Conservation (phyloP, 2,888 invertebrate genomes). For the Drosophila differens region DNA sequence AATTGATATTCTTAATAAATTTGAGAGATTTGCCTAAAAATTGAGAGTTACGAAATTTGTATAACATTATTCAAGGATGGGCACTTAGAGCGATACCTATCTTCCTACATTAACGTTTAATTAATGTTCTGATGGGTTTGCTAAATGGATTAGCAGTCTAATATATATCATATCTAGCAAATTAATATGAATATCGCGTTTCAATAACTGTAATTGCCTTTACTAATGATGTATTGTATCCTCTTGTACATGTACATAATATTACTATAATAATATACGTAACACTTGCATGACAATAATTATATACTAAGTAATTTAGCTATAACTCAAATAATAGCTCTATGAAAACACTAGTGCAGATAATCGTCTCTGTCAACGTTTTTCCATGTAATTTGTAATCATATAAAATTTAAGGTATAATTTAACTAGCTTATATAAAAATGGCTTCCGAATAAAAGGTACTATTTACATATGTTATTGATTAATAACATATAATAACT, state of each 20-base stretch:
- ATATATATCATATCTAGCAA: not conserved
- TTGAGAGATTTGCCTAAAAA: not conserved
- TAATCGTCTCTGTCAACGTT: not conserved
- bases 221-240: conserved; percentile 19
- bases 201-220: conserved; percentile 41
- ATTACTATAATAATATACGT: not conserved
- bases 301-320: not conserved
- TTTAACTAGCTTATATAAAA: not conserved
- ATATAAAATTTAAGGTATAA: not conserved
- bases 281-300: not conserved
- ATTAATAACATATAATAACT: not conserved
- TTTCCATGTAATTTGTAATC: not conserved
- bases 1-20: not conserved
- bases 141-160: not conserved
- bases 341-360: not conserved
- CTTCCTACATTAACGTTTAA: not conserved
- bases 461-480: not conserved
- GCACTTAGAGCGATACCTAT: not conserved
- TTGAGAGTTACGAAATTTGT: not conserved
- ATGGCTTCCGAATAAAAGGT: not conserved
- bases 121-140: conserved; percentile 8
- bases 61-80: not conserved
- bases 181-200: conserved; percentile 9
- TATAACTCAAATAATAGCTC: not conserved
- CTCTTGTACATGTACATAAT: not conserved